A percentile compares a stretch with the other conserved stretches of the same genome.
Conservation (phyloP, 2,113 vertebrate species). For the Cyanistes caeruleus region DNA sequence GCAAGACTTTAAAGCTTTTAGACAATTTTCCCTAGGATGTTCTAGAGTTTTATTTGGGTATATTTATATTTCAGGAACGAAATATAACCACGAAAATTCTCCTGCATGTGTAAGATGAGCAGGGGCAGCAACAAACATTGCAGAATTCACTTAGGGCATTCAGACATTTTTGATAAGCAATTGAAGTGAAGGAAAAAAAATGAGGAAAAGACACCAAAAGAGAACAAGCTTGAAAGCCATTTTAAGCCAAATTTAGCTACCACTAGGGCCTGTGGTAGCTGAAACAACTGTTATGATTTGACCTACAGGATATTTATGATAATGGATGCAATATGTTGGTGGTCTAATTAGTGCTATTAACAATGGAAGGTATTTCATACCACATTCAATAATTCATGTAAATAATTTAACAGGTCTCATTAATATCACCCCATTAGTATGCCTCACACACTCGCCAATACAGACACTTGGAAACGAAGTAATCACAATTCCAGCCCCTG, state of each 20-base stretch:
- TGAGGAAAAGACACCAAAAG: neutral
- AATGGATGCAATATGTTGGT: neutral
- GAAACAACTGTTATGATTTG: neutral
- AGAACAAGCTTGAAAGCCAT: neutral
- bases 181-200: neutral
- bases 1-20: neutral
- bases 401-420: slow-evolving; percentile 43
- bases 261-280: neutral
- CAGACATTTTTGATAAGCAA: neutral
- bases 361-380: neutral
- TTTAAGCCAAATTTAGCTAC: neutral
- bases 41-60: neutral
- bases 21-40: neutral
- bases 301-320: neutral
- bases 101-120: neutral
- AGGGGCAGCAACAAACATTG: neutral
- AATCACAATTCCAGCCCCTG: neutral
- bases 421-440: slow-evolving; percentile 9
- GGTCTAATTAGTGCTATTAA: neutral
- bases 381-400: neutral
- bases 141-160: neutral
- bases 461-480: neutral
- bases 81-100: neutral
- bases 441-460: neutral
- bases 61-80: neutral